These are phyloP conservation scores for Scaptomyza flava DNA, from an alignment of 2,888 invertebrate species.

Conservation along the genomic window DNA sequence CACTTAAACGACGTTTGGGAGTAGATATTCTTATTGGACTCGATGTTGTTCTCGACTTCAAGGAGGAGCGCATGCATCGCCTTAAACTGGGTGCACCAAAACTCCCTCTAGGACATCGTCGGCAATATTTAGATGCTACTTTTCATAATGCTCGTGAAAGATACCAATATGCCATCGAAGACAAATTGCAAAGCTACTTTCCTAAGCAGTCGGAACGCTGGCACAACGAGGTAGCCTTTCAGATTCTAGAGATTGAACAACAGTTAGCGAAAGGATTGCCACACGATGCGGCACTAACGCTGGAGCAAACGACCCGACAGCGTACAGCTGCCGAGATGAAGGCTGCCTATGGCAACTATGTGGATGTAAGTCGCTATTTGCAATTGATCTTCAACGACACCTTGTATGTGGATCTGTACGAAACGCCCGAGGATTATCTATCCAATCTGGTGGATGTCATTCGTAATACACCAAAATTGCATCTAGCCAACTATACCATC, in stretches of 20 bases:
- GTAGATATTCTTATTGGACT: slow-evolving; percentile 81
- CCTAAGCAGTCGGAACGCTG: slow-evolving; percentile 70
- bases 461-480: slow-evolving; percentile 73
- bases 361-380: slow-evolving; percentile 80
- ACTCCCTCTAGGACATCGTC: slow-evolving; percentile 61
- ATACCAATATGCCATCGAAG: slow-evolving; percentile 59
- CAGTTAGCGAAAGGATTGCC: slow-evolving; percentile 79
- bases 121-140: slow-evolving; percentile 62
- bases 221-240: slow-evolving; percentile 72
- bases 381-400: slow-evolving; percentile 79
- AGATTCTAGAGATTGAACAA: slow-evolving; percentile 76
- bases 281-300: slow-evolving; percentile 66
- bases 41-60: slow-evolving; percentile 78
- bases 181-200: slow-evolving; percentile 71
- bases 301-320: slow-evolving; percentile 75
- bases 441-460: slow-evolving; percentile 78
- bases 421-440: slow-evolving; percentile 79
- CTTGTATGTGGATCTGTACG: slow-evolving; percentile 75
- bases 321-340: slow-evolving; percentile 73
- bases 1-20: slow-evolving; percentile 74
- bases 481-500: slow-evolving; percentile 82
- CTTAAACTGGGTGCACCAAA: slow-evolving; percentile 80
- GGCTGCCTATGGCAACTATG: slow-evolving; percentile 75
- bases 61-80: slow-evolving; percentile 75
- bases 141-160: slow-evolving; percentile 54